Evolutionary conservation across 2,888 invertebrate species (phyloP), one percentile per base, ranked within the genome.

Genomic region (Polymixis lichenea): DNA sequence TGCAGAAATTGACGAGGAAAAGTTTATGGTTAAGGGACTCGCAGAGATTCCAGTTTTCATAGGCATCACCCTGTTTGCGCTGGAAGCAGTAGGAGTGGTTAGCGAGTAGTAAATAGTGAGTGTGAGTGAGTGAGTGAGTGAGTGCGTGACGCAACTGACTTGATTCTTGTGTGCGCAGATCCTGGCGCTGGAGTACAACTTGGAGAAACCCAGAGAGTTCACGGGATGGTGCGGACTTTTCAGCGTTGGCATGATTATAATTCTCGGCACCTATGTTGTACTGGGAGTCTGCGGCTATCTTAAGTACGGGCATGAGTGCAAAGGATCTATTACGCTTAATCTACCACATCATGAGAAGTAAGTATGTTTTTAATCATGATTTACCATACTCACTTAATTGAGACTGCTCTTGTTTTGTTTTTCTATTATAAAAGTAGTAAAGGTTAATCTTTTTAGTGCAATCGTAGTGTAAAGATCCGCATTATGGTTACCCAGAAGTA

Each of bases 101-200:
- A 95, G 97, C 96, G 56, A 70, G 58, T 72, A 56, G 49, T 13
- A 43, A 43, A 15, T 19, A 62, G 49, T 25, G 22, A 58, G 11
- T 72, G 9, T 4, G 3, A 15, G 13, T 64, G 38, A 55, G 1
- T 43, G 49, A 28, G 13, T 38, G 43, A 13, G 17, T 46, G 22
- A 8, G 4, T 53, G 32, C 8, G 6, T 8, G 22, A 13, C 5
- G 25, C 15, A 4, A 43, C 38, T 78, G 15, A 78, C 6, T 7
- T 5, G 8, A 17, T 5, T 43, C 19, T 28, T 32, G 1, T 76
- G 22, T 82, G 9, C 65, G 28, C 89, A 99, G 98, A 98, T 99
- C 38, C 97, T 99, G 92, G 99, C 99, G 0, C 93, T 99, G 85
- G 99, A 99, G 93, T 99, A 99, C 92, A 98, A 98, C 92, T 99